Percentiles rank a stretch among this genome's conserved stretches.
Conservation (phyloP, 2,888 invertebrate species). For the Petrolisthes cinctipes region DNA sequence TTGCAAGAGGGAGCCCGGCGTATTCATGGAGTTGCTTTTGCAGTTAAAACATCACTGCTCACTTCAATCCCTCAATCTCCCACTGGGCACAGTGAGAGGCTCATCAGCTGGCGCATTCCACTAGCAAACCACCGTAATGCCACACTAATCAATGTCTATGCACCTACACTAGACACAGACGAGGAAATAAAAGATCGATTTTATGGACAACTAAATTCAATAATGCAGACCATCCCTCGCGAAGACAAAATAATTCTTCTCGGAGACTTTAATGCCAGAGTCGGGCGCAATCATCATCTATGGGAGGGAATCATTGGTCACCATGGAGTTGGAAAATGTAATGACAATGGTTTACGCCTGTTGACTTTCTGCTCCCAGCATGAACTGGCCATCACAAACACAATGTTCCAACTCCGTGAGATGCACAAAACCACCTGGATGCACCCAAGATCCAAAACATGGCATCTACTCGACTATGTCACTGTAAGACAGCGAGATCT, state of each 20-base stretch:
- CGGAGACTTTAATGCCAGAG: too few species aligned
- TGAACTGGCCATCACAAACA: slow-evolving; percentile 1
- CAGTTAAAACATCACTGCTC: background rate
- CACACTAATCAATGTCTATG: slow-evolving; percentile 2
- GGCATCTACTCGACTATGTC: background rate
- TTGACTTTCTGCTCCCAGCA: slow-evolving; percentile 6
- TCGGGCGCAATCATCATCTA: background rate
- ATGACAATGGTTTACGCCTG: background rate
- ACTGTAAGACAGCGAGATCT: slow-evolving; percentile 4
- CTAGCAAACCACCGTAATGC: background rate
- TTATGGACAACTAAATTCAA: too few species aligned
- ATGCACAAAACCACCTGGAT: background rate
- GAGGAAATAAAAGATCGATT: too few species aligned
- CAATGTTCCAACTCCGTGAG: background rate
- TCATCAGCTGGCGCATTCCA: background rate
- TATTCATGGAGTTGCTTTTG: background rate
- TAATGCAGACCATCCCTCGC: background rate
- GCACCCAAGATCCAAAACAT: too few species aligned
- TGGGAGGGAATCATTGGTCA: slow-evolving; percentile 12
- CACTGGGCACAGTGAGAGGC: background rate
- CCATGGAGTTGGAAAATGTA: slow-evolving; percentile 11
- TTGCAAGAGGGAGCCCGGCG: background rate
- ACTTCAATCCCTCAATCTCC: background rate
- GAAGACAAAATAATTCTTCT: background rate
- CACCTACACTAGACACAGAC: background rate